Base-by-base conservation (phyloP, 2,888 invertebrate genomes). In the Caenorhabditis doughertyi region DNA sequence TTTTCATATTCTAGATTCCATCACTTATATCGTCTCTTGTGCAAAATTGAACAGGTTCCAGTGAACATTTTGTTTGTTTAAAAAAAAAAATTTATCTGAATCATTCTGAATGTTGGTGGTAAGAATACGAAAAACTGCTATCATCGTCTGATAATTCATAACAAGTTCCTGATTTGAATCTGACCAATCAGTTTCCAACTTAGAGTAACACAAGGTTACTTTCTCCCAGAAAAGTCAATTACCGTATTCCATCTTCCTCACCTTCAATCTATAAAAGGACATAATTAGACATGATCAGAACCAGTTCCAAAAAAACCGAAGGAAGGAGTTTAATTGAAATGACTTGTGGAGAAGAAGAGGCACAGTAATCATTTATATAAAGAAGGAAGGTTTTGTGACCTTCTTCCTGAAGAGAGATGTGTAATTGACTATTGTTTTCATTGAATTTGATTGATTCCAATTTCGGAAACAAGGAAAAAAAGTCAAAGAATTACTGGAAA, bases 401-500 rank as follows among this genome's bases (percentile, higher is more conserved):
- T 76, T 76, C 44, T 18, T 18, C 49, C 58, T 55, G 51, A 35
- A 51, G n/a, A 47, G 51, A 65, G 35, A 53, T 27, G 42, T 76
- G 39, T 76, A 76, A 76, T 76, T 76, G 67, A 76, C 76, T 76
- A 76, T 67, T 76, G 76, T 76, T 76, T 76, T 76, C 76, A 65
- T 58, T 67, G 56, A 58, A 76, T 76, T 76, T 76, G 76, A 76
- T 76, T 68, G 47, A 76, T 76, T 74, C 55, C 64, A 29, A 55
- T 73, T 73, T 72, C 60, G 51, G 51, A 51, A 47, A 23, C 27
- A 29, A 16, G 8, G 44, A 44, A 18, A 25, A n/a, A 25, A 44
- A 56, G 8, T 9, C 16, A 32, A 32, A 18, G 32, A 32, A 21
- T n/a, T n/a, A n/a, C 4, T 3, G 18, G 13, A 4, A 16, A 25